Conservation (phyloP, 2,888 invertebrate species). For the Hedychridium roseum region DNA sequence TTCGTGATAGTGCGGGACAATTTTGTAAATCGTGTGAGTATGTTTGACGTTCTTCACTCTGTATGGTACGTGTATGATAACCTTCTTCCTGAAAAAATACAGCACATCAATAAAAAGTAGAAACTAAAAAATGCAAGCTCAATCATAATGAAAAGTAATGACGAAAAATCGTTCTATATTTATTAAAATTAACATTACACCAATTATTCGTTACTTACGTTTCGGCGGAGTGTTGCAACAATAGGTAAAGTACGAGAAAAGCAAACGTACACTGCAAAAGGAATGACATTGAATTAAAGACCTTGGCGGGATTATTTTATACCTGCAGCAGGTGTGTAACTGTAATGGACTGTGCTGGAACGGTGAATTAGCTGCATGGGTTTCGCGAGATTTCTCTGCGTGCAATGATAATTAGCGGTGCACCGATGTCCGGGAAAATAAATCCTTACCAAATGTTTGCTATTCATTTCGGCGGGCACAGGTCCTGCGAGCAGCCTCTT, state of each 20-base stretch:
- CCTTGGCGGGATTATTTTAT: neutral
- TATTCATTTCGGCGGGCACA: slow-evolving; percentile 31
- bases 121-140: slow-evolving; percentile 10
- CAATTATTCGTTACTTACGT: slow-evolving; percentile 38
- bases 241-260: slow-evolving; percentile 15
- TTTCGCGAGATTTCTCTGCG: no score
- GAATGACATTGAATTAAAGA: neutral
- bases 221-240: slow-evolving; percentile 18
- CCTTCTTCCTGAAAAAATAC: slow-evolving; percentile 73
- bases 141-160: no score
- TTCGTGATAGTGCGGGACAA: slow-evolving; percentile 68
- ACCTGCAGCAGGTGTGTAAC: no score
- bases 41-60: slow-evolving; percentile 76
- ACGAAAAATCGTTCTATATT: neutral
- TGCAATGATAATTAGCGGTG: no score
- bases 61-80: slow-evolving; percentile 74
- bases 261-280: slow-evolving; percentile 26
- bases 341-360: no score
- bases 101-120: no score
- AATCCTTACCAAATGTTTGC: slow-evolving; percentile 41
- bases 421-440: neutral
- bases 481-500: neutral
- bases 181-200: neutral
- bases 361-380: no score
- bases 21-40: slow-evolving; percentile 77